Evolutionary conservation across 2,888 invertebrate species (phyloP).

Genomic region (Harpalus rubripes): DNA sequence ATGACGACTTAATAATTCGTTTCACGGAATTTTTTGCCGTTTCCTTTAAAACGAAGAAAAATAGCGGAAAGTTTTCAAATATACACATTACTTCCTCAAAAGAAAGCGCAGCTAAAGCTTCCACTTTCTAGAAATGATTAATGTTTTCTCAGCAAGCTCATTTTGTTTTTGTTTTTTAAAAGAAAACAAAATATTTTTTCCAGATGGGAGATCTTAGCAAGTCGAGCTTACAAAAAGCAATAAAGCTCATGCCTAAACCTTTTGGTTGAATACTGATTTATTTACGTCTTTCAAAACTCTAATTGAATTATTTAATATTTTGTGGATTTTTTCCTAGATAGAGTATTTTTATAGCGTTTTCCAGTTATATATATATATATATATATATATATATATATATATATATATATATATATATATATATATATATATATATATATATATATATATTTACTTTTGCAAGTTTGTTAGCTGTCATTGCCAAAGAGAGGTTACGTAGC

Average conservation of each 20-base stretch:
- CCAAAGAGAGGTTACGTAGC: too few species aligned
- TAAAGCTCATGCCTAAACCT: constrained; percentile 36
- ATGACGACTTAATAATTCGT: constrained; percentile 50
- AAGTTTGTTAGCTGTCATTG: too few species aligned
- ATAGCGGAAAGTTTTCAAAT: constrained; percentile 51
- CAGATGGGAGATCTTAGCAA: constrained; percentile 29
- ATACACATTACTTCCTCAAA: constrained; percentile 53
- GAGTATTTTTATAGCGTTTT: too few species aligned
- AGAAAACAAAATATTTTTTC: constrained; percentile 57
- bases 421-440: too few species aligned
- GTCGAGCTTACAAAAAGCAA: constrained; percentile 36
- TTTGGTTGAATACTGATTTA: constrained; percentile 55
- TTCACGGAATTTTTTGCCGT: constrained; percentile 42
- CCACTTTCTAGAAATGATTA: constrained; percentile 63
- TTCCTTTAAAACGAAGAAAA: constrained; percentile 50
- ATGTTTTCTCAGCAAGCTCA: constrained; percentile 58
- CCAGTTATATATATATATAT: too few species aligned
- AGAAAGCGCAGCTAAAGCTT: constrained; percentile 49
- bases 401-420: too few species aligned
- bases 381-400: too few species aligned
- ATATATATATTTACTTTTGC: too few species aligned
- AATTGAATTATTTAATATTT: constrained; percentile 35
- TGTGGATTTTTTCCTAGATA: too few species aligned
- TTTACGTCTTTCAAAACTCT: constrained; percentile 30
- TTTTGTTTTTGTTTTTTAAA: constrained; percentile 51